A percentile compares a stretch with the other conserved stretches of the same genome.
These are phyloP conservation scores for Craniophora ligustri DNA, from an alignment of 2,888 invertebrate genomes.

Conservation along the genomic window DNA sequence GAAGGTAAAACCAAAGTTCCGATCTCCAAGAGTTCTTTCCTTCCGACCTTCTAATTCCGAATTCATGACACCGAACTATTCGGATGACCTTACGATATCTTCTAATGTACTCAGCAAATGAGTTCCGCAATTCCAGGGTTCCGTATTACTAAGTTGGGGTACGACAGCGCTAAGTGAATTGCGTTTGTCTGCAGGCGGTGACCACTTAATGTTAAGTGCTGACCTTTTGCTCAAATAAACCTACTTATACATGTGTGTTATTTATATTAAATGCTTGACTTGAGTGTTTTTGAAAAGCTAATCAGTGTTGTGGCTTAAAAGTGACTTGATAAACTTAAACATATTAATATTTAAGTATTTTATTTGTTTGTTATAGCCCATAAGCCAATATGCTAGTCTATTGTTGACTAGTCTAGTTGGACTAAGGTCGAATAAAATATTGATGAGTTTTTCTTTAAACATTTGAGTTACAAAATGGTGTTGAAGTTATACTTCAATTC, in stretches of 20 bases:
- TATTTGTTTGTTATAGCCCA: no score
- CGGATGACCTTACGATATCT: slow-evolving; percentile 22
- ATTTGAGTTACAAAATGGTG: no score
- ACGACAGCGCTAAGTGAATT: slow-evolving; percentile 52
- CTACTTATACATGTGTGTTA: slow-evolving; percentile 5
- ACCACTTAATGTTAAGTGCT: slow-evolving; percentile 52
- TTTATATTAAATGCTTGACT: not conserved
- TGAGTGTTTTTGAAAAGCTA: not conserved
- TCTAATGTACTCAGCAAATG: slow-evolving; percentile 39
- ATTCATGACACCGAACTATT: slow-evolving; percentile 25
- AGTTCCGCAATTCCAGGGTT: slow-evolving; percentile 27
- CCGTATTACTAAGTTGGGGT: slow-evolving; percentile 36
- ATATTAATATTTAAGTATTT: not conserved
- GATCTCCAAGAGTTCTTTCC: not conserved
- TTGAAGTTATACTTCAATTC: no score
- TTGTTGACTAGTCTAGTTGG: no score
- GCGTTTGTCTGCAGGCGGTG: slow-evolving; percentile 50
- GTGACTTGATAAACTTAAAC: no score
- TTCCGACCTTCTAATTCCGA: slow-evolving; percentile 2
- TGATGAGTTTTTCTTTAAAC: no score
- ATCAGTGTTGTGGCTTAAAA: not conserved
- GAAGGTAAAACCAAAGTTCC: not conserved
- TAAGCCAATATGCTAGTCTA: no score
- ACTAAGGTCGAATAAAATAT: no score
- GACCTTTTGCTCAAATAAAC: slow-evolving; percentile 40